Conservation (phyloP, 2,888 invertebrate species). For the Actias luna region DNA sequence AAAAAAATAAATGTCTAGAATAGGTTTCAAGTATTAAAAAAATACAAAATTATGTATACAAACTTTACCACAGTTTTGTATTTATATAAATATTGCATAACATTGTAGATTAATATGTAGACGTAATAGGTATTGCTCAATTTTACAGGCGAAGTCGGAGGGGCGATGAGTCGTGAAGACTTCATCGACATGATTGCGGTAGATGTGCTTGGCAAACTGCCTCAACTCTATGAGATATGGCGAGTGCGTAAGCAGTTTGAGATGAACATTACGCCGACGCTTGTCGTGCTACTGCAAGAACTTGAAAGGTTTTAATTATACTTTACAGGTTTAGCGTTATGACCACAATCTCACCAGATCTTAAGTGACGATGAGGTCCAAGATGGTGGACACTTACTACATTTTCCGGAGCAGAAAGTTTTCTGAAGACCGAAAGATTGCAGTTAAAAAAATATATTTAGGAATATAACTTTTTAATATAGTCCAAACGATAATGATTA, state of each 20-base stretch:
- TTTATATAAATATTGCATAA: not conserved
- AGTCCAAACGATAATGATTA: too few relatives aligned
- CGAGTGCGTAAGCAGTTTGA: constrained; percentile 91
- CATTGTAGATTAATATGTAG: too few relatives aligned
- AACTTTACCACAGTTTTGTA: too few relatives aligned
- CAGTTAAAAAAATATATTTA: too few relatives aligned
- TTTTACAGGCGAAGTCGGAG: constrained; percentile 83
- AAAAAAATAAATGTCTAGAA: not conserved
- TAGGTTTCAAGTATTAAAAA: not conserved
- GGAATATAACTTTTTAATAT: too few relatives aligned
- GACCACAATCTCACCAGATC: too few relatives aligned
- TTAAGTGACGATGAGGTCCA: too few relatives aligned
- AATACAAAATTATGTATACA: not conserved
- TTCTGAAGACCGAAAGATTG: too few relatives aligned
- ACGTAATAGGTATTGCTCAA: not conserved
- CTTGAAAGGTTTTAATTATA: constrained; percentile 83
- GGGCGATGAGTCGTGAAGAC: constrained; percentile 91
- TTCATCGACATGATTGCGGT: constrained; percentile 90
- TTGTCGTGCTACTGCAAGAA: constrained; percentile 94
- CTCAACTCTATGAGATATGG: constrained; percentile 89
- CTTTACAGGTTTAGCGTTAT: too few relatives aligned
- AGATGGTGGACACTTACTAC: too few relatives aligned
- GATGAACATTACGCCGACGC: constrained; percentile 89
- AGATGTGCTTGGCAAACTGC: constrained; percentile 90
- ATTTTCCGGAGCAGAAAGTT: too few relatives aligned